phyloP scores from a whole-genome alignment of 2,888 invertebrate genomes.

The Cenopis cana region DNA sequence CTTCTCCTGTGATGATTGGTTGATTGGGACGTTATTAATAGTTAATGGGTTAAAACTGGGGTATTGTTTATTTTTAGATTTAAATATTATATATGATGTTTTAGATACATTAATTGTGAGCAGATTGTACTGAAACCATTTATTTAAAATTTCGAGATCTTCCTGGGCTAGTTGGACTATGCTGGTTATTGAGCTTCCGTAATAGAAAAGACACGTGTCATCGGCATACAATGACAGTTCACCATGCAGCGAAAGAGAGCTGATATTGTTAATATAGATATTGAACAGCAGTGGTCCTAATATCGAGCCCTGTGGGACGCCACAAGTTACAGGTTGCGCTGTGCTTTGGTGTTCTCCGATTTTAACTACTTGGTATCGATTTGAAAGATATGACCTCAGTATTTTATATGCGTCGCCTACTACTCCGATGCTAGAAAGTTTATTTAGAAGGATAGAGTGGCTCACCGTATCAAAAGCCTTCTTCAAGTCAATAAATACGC shows the following conservation, averaged over 20 bases:
- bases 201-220: constrained; percentile 3
- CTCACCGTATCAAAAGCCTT: too few relatives aligned
- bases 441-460: too few relatives aligned
- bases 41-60: neutral
- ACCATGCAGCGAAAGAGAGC: neutral
- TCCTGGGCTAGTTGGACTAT: neutral
- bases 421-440: too few relatives aligned
- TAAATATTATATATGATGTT: neutral
- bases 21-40: neutral
- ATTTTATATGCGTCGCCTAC: too few relatives aligned
- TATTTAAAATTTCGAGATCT: neutral
- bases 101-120: neutral
- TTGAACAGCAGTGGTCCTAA: too few relatives aligned
- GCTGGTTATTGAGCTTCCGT: neutral
- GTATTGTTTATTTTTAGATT: neutral
- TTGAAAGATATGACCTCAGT: too few relatives aligned
- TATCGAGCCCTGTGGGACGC: too few relatives aligned
- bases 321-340: too few relatives aligned
- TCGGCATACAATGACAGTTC: neutral
- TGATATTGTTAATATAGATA: neutral
- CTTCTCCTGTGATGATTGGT: neutral
- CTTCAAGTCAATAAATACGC: too few relatives aligned
- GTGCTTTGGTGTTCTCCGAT: too few relatives aligned
- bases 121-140: neutral
- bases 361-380: too few relatives aligned